Evolutionary conservation across 2,797 vertebrate genomes (phyloP), one percentile per base, ranked within the genome.

Genomic region (Takifugu ocellatus): DNA sequence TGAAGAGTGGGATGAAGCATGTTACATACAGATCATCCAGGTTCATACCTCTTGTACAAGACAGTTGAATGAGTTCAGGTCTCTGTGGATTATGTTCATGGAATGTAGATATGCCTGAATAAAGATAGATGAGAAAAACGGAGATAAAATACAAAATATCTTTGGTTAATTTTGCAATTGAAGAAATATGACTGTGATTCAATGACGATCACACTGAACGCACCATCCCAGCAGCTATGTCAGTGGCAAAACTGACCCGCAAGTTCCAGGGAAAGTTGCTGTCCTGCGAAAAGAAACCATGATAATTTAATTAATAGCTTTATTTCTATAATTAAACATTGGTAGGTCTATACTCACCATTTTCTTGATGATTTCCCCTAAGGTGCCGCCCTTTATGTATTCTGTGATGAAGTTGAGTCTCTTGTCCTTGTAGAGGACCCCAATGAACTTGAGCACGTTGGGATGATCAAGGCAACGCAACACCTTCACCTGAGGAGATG

Each of bases 61-160:
- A 87, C 97, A 99, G 90, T 99, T 99, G 91, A 97, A 91, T 6
- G 96, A 98, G 87, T 99, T 99, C 80, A 99, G 93, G 80, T 99
- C 29, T 31, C 29, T 31, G 29, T 31, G 29, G 29, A 31, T 31
- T 6, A 31, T 31, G 29, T 31, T 31, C 97, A 98, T 97, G 77
- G 96, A 97, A 86, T 99, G 97, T 79, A 99, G 93, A 83, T 99
- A 99, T 14, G 95, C 87, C 97, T 98, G 74, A 24, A 51, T 55
- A 62, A 81, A 50, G 5, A 5, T 52, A 31, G 14, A 9, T 51
- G 54, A 57, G 56, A 61, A 82, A 50, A 6, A 54, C 42, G 14
- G 3, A 52, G 56, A 57, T 54, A 31, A 47, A 60, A 53, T 14
- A 61, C 47, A 63, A 43, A 49, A 57, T 2, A 44, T 8, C 6